Base-by-base conservation (phyloP, 1,140 invertebrate species). In the Rhagoletis zephyria region DNA sequence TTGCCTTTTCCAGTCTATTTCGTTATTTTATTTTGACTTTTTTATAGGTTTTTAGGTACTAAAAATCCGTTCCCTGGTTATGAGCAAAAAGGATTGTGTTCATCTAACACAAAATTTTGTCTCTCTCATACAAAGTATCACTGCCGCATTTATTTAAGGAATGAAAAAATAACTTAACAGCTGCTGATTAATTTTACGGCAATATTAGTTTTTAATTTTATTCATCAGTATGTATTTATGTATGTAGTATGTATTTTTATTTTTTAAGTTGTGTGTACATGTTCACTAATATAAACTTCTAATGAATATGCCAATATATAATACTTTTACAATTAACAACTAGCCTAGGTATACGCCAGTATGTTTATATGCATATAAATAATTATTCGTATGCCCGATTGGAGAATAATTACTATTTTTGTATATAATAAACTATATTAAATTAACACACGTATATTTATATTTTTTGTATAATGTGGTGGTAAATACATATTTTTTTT, bases 261-360 rank as follows among this genome's bases (percentile, higher is more conserved):
- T 30, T 56, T 56, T 56, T 56, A 12, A 42, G 19, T 56, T 81
- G 74, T 81, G 74, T 81, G 74, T 81, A 56, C 74, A 81, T 51
- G 19, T 81, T 81, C 56, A 74, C 56, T 81, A 19, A 81, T 30
- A 56, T 56, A 2, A 51, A 81, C 48, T 30, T 19, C 45, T 56
- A 81, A 7, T 81, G 16, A 2, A 81, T 19, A 56, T 30, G n/a
- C 74, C 16, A 81, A 56, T 81, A 56, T 56, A 56, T 81, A 81
- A 81, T 81, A 81, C 45, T 81, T 56, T 81, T 59, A 56, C 51
- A 30, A n/a, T 81, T 81, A 81, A 65, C 63, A 64, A 86, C 85
- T 86, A 86, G 63, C 59, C 59, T 65, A 63, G 40, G n/a, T 85
- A 12, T 85, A 60, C 45, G 60, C 40, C n/a, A 30, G 48, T 77